These are phyloP conservation scores for Orthosia incerta DNA, from an alignment of 2,888 invertebrate genomes.

Conservation along the genomic window DNA sequence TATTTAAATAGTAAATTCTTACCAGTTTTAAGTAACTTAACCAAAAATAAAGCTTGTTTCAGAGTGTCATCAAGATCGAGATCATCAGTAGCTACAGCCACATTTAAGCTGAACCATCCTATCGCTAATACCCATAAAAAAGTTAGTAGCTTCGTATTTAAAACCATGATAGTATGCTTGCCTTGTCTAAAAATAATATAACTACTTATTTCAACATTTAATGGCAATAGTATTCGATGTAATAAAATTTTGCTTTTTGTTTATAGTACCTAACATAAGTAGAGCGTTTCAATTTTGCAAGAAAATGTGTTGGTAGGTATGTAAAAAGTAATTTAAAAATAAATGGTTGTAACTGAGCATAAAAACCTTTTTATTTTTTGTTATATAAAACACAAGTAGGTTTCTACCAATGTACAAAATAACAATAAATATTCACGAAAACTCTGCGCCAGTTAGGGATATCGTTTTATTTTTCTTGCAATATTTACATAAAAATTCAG, in stretches of 20 bases:
- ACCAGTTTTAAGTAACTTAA: constrained; percentile 77
- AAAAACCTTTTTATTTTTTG: constrained; percentile 48
- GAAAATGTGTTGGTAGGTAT: constrained; percentile 14
- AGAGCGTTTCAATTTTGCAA: constrained; percentile 29
- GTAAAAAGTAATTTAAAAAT: constrained; percentile 39
- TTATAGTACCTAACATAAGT: too few relatives aligned
- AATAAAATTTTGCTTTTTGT: constrained; percentile 40
- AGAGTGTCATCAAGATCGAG: constrained; percentile 66
- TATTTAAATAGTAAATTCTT: background rate
- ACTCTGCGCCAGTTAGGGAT: background rate
- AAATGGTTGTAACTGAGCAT: constrained; percentile 42
- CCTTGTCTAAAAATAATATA: constrained; percentile 18
- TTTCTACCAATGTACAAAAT: constrained; percentile 2
- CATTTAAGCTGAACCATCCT: background rate
- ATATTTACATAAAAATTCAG: background rate
- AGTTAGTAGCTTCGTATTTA: constrained; percentile 31
- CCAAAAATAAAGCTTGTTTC: constrained; percentile 74
- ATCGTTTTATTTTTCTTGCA: background rate
- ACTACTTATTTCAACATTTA: constrained; percentile 34
- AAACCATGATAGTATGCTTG: constrained; percentile 37
- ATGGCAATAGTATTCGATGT: constrained; percentile 9
- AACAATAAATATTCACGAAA: background rate
- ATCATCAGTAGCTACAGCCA: constrained; percentile 23
- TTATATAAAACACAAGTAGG: constrained; percentile 6
- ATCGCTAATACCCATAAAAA: constrained; percentile 34